These are phyloP conservation scores for Nannoperca obscura DNA, from an alignment of 2,797 vertebrate genomes.

Conservation along the genomic window DNA sequence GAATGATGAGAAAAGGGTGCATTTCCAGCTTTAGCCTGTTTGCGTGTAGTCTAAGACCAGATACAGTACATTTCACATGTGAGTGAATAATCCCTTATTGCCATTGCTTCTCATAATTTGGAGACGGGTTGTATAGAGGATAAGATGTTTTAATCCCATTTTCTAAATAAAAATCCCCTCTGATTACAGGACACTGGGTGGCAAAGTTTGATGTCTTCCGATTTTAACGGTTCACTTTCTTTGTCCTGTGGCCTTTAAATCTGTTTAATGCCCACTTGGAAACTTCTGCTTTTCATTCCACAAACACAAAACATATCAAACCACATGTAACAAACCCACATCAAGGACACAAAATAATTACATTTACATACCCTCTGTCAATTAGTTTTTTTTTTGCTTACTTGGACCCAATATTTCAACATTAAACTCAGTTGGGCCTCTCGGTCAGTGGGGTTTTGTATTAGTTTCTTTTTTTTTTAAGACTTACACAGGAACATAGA, in stretches of 20 bases:
- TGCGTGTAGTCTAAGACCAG: neutral
- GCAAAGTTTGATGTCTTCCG: conserved; percentile 38
- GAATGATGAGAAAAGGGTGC: neutral
- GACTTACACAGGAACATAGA: conserved; percentile 43
- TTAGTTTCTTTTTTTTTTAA: conserved; percentile 47
- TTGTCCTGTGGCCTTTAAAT: conserved; percentile 52
- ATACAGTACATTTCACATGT: neutral
- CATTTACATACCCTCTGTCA: conserved; percentile 60
- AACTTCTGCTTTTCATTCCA: conserved; percentile 58
- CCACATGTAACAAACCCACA: conserved; percentile 79
- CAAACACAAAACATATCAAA: conserved; percentile 70
- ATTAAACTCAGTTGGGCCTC: conserved; percentile 50
- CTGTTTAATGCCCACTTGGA: conserved; percentile 53
- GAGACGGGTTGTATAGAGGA: neutral
- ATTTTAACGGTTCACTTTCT: conserved; percentile 54
- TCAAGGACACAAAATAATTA: conserved; percentile 71
- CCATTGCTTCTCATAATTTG: neutral
- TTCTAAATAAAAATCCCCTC: neutral
- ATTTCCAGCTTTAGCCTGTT: neutral
- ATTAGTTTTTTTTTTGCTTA: conserved; percentile 8
- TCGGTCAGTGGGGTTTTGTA: conserved; percentile 28
- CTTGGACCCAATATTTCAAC: conserved; percentile 37
- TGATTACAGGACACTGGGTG: conserved; percentile 27
- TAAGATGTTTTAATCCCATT: neutral
- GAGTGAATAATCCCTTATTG: neutral